A percentile compares a stretch with the other conserved stretches of the same genome.
phyloP scores from a whole-genome alignment of 23 tunicate species.

The Trididemnum clinides region DNA sequence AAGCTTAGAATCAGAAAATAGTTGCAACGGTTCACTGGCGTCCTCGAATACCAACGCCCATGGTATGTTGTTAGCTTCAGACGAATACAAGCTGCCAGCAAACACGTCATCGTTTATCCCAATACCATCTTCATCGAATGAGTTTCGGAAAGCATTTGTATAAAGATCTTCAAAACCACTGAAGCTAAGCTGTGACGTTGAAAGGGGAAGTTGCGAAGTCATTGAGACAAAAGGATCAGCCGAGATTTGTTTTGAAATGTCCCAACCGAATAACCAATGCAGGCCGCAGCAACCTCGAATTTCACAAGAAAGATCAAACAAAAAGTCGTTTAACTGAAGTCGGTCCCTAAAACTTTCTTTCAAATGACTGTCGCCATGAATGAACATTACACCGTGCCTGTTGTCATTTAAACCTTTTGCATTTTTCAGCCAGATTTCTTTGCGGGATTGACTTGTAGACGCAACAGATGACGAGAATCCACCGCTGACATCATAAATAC shows the following conservation, averaged over 20 bases:
- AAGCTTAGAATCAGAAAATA: background rate
- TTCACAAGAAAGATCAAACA: background rate
- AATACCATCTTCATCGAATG: background rate
- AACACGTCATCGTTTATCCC: background rate
- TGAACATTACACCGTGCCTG: background rate
- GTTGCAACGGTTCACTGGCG: background rate
- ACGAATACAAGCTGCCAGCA: background rate
- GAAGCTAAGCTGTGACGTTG: background rate
- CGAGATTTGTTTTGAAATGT: background rate
- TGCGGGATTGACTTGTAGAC: background rate
- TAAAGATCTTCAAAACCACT: background rate
- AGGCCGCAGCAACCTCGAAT: background rate
- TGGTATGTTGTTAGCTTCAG: background rate
- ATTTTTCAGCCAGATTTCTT: conserved; percentile 35
- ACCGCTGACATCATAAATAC: background rate
- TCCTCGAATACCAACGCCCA: background rate
- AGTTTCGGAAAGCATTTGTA: background rate
- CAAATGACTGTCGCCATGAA: background rate
- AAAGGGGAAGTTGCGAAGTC: background rate
- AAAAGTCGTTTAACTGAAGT: background rate
- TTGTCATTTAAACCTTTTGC: background rate
- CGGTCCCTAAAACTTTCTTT: background rate
- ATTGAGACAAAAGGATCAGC: background rate
- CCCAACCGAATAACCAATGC: conserved; percentile 22
- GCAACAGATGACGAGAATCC: background rate